Conservation (phyloP, 2,113 vertebrate species). For the Romanogobio albipinnatus region DNA sequence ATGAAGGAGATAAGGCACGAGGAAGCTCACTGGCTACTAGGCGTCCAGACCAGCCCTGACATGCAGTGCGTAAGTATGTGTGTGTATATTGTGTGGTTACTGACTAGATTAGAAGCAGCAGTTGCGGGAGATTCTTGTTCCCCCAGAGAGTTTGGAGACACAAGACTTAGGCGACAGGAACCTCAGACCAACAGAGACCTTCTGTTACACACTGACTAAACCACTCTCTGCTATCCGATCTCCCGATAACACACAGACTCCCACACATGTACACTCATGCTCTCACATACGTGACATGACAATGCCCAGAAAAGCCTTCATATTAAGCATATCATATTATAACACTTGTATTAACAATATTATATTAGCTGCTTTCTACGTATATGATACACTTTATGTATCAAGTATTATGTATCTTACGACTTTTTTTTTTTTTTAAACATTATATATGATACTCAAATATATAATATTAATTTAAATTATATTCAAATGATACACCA, state of each 20-base stretch:
- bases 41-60: conserved; percentile 51
- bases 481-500: neutral
- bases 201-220: conserved; percentile 58
- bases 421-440: too few species aligned
- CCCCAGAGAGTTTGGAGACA: conserved; percentile 59
- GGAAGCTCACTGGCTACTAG: conserved; percentile 57
- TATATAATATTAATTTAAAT: neutral
- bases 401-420: too few species aligned
- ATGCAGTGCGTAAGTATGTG: conserved; percentile 53
- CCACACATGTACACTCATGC: conserved; percentile 26
- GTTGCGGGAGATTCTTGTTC: conserved; percentile 61
- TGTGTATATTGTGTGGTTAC: conserved; percentile 57
- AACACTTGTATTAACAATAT: neutral
- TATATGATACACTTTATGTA: neutral
- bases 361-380: neutral
- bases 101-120: conserved; percentile 60
- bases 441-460: neutral
- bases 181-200: conserved; percentile 58
- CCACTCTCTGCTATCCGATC: conserved; percentile 55
- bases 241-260: conserved; percentile 26
- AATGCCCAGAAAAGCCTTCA: conserved; percentile 13
- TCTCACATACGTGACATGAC: conserved; percentile 5
- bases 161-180: conserved; percentile 57
- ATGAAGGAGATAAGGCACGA: conserved; percentile 57
- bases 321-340: too few species aligned